Conservation (phyloP, 2,888 invertebrate species). For the Tetranychus piercei region DNA sequence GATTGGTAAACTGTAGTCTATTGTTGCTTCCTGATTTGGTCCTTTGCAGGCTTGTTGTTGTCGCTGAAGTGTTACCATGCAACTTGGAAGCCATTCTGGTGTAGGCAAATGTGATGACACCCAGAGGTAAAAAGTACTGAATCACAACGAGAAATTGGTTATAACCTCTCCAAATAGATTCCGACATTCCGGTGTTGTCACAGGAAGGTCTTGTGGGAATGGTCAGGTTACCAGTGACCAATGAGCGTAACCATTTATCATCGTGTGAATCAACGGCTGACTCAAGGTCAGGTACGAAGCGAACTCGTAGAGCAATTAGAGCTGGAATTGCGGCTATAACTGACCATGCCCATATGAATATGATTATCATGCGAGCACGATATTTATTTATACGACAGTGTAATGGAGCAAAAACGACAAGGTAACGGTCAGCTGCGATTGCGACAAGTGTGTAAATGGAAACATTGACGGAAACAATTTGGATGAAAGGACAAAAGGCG, state of each 20-base stretch:
- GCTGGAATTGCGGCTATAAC: conserved; percentile 43
- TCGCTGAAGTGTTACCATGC: not conserved
- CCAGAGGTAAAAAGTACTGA: conserved; percentile 56
- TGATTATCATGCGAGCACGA: conserved; percentile 51
- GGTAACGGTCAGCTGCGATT: conserved; percentile 64
- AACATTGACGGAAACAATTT: conserved; percentile 67
- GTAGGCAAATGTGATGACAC: conserved; percentile 63
- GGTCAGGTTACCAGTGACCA: not conserved
- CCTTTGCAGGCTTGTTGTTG: no score
- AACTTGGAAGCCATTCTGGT: conserved; percentile 56
- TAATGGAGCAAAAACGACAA: conserved; percentile 35
- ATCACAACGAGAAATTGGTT: conserved; percentile 33
- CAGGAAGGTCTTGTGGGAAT: conserved; percentile 31
- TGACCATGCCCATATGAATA: conserved; percentile 53
- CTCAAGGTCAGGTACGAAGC: conserved; percentile 34
- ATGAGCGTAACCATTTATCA: not conserved
- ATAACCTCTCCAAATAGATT: conserved; percentile 29
- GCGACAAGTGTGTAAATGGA: conserved; percentile 70
- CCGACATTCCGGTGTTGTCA: conserved; percentile 30
- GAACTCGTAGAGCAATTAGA: conserved; percentile 44
- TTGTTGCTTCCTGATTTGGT: not conserved
- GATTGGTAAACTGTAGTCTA: not conserved
- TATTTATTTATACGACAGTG: conserved; percentile 53
- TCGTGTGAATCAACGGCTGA: not conserved
- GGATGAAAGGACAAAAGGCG: conserved; percentile 68